These are phyloP conservation scores for Neoniphon sammara DNA, from an alignment of 2,797 vertebrate genomes.

Conservation along the genomic window DNA sequence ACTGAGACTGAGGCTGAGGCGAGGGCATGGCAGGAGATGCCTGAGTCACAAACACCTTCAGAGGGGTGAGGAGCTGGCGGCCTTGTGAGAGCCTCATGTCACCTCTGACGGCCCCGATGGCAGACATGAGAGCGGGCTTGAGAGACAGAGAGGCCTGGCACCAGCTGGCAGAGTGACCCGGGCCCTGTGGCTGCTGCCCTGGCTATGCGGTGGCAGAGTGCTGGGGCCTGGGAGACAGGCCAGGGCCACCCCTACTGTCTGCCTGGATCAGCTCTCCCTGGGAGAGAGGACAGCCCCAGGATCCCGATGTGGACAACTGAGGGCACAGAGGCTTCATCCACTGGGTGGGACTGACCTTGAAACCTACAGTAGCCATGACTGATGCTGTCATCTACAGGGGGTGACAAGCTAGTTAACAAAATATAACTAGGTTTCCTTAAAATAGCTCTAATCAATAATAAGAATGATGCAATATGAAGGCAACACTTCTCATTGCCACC, in stretches of 20 bases:
- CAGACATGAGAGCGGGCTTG: slow-evolving; percentile 71
- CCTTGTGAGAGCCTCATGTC: slow-evolving; percentile 78
- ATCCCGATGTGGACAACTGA: slow-evolving; percentile 69
- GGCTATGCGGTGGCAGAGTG: slow-evolving; percentile 67
- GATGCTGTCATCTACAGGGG: slow-evolving; percentile 50
- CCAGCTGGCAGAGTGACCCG: slow-evolving; percentile 84
- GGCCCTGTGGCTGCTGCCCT: slow-evolving; percentile 79
- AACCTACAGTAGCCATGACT: slow-evolving; percentile 62
- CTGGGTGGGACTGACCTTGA: slow-evolving; percentile 75
- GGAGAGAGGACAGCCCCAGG: slow-evolving; percentile 72
- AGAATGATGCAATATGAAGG: slow-evolving; percentile 3
- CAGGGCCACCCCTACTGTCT: slow-evolving; percentile 78
- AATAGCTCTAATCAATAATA: slow-evolving; percentile 30
- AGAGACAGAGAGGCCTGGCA: slow-evolving; percentile 74
- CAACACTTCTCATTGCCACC: slow-evolving; percentile 1
- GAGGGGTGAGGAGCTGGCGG: slow-evolving; percentile 69
- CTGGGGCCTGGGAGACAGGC: slow-evolving; percentile 76
- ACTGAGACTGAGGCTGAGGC: slow-evolving; percentile 73
- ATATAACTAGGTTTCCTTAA: slow-evolving; percentile 42
- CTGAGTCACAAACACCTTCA: slow-evolving; percentile 75
- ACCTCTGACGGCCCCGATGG: slow-evolving; percentile 73
- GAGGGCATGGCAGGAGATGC: slow-evolving; percentile 70
- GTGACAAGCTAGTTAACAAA: slow-evolving; percentile 50
- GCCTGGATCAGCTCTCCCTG: slow-evolving; percentile 78
- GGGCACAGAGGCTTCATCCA: slow-evolving; percentile 55